Evolutionary conservation across 2,113 vertebrate genomes (phyloP).

Genomic region (Aphelocoma coerulescens): DNA sequence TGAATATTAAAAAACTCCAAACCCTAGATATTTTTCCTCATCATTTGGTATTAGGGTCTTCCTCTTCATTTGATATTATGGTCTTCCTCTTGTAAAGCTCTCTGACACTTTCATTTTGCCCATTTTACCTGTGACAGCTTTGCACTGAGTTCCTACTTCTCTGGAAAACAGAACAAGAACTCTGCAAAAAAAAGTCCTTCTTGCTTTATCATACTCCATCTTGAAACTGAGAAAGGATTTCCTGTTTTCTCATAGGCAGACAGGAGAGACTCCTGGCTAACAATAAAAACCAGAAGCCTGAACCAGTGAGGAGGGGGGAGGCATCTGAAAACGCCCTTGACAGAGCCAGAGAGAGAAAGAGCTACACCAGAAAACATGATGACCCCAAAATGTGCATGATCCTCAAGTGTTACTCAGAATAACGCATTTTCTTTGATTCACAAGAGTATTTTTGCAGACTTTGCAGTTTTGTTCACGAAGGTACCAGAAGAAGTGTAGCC

Average conservation of each 20-base stretch:
- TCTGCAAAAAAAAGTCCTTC: not conserved
- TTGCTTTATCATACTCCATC: not conserved
- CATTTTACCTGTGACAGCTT: not conserved
- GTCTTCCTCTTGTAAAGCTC: not conserved
- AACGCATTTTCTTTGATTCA: not conserved
- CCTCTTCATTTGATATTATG: not conserved
- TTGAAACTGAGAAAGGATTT: not conserved
- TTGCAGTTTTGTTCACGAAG: not conserved
- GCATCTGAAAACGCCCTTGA: not conserved
- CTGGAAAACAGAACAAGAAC: not conserved
- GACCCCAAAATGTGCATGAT: not conserved
- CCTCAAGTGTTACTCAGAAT: not conserved
- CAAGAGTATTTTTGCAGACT: not conserved
- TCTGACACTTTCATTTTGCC: not conserved
- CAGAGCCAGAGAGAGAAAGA: not conserved
- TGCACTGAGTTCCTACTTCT: not conserved
- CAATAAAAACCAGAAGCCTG: not conserved
- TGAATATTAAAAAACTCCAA: rapidly evolving
- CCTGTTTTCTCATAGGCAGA: not conserved
- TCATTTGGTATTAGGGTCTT: not conserved
- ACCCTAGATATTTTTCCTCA: not conserved
- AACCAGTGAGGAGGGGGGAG: not conserved
- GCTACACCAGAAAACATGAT: not conserved
- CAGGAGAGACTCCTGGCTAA: not conserved
- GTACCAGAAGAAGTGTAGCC: not conserved